Conservation (phyloP, 2,113 vertebrate species). For the Puma concolor region DNA sequence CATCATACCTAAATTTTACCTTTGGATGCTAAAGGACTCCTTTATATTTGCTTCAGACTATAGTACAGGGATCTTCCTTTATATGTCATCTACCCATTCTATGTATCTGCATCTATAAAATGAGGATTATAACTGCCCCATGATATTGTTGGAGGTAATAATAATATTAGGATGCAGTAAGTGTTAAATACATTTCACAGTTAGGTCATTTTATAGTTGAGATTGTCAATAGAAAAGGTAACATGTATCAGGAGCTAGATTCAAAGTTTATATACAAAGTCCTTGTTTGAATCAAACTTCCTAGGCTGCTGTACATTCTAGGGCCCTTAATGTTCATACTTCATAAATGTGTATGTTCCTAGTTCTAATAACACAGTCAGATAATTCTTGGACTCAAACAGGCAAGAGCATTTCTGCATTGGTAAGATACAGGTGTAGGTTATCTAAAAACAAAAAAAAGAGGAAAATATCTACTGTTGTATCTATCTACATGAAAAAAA, state of each 20-base stretch:
- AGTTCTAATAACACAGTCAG: background rate
- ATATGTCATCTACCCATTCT: background rate
- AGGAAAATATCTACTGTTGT: background rate
- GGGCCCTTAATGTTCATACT: background rate
- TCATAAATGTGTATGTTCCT: background rate
- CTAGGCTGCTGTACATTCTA: background rate
- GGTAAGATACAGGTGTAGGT: background rate
- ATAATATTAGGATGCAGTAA: background rate
- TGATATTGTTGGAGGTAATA: background rate
- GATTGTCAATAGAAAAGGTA: background rate
- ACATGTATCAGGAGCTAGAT: background rate
- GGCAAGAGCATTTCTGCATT: background rate
- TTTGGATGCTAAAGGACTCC: background rate
- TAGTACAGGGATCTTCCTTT: background rate
- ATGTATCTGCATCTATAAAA: background rate
- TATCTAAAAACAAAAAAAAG: background rate
- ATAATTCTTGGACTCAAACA: background rate
- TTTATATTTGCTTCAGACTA: background rate
- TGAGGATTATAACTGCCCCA: background rate
- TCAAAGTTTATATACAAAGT: background rate
- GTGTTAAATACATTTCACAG: background rate
- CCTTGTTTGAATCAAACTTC: background rate
- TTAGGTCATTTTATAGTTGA: background rate
- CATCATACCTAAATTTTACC: background rate
- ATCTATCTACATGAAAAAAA: background rate